Percentiles rank a stretch among this genome's conserved stretches.
Evolutionary conservation across 2,797 vertebrate species (phyloP).

Genomic region (Helarctos malayanus): DNA sequence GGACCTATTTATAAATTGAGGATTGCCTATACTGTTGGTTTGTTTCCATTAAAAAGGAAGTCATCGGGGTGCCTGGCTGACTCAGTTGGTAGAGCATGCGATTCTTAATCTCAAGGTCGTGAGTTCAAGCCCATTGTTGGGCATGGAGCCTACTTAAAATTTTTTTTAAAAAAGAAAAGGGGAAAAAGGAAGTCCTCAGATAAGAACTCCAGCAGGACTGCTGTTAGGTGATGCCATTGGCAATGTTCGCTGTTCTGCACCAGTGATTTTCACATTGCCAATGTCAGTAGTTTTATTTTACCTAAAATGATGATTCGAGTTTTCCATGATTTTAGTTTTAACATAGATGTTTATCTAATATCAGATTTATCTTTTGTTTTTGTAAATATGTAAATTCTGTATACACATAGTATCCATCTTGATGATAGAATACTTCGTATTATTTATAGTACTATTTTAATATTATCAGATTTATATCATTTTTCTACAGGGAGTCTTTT

Average conservation of each 20-base stretch:
- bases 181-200: background rate
- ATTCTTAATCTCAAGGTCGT: background rate
- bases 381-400: background rate
- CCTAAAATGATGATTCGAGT: background rate
- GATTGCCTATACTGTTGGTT: background rate
- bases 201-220: background rate
- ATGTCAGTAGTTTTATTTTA: background rate
- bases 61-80: background rate
- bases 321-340: background rate
- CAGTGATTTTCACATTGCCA: background rate
- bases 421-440: background rate
- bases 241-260: background rate
- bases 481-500: constrained; percentile 18
- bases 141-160: background rate
- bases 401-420: background rate
- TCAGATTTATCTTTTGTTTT: constrained; percentile 4
- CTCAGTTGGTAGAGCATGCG: background rate
- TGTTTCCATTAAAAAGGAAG: background rate
- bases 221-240: background rate
- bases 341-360: background rate
- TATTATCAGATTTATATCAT: background rate
- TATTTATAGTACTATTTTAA: background rate
- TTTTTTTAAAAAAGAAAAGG: too few species aligned
- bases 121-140: background rate
- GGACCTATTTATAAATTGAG: background rate